Conservation (phyloP, 2,113 vertebrate species). For the Salvator merianae region DNA sequence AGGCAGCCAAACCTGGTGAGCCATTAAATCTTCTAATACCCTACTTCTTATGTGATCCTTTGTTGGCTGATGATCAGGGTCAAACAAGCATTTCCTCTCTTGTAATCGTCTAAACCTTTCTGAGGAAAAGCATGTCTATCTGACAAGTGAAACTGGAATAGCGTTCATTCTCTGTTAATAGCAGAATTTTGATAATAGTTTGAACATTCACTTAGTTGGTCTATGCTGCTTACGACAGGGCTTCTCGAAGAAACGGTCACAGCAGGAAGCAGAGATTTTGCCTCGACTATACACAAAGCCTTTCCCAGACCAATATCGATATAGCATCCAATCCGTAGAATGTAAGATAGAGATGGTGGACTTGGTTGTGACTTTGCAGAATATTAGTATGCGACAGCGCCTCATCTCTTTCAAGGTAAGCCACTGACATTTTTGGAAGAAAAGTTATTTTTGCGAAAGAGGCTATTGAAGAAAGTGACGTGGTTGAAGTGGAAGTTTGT, state of each 20-base stretch:
- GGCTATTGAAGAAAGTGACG: too few species aligned
- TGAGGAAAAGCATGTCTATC: neutral
- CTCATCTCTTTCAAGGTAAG: constrained; percentile 88
- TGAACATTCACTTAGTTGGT: neutral
- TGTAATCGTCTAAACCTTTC: neutral
- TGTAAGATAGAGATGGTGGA: constrained; percentile 90
- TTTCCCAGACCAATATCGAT: constrained; percentile 84
- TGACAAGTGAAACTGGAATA: neutral
- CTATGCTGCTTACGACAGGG: constrained; percentile 69
- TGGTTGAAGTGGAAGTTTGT: too few species aligned
- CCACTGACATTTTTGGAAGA: neutral
- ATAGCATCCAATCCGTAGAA: constrained; percentile 85
- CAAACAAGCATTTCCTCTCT: neutral
- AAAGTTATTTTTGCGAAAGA: neutral
- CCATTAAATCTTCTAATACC: neutral
- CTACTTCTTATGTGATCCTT: neutral
- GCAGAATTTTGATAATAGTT: too few species aligned
- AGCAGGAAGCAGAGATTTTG: constrained; percentile 83
- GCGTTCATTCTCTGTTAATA: too few species aligned
- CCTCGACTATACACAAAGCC: constrained; percentile 82
- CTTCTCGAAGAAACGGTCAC: constrained; percentile 84
- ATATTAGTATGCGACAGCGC: constrained; percentile 91
- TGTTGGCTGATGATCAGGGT: neutral
- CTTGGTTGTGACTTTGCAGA: constrained; percentile 90
- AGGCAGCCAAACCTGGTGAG: neutral